These are phyloP conservation scores for Endotricha flammealis DNA, from an alignment of 2,888 invertebrate species.

Conservation along the genomic window DNA sequence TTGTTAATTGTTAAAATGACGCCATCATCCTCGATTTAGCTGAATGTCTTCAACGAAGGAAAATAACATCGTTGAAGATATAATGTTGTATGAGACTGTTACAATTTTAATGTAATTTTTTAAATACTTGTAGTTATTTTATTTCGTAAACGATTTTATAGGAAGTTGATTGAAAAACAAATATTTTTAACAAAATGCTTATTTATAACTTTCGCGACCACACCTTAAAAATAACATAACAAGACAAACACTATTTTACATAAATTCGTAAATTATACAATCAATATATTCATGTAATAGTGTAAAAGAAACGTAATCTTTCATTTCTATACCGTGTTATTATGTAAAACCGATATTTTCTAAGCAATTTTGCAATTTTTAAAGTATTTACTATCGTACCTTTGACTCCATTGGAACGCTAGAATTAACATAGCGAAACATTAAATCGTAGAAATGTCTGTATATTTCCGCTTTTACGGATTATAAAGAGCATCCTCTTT, in stretches of 20 bases:
- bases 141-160: too few species aligned
- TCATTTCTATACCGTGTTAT: slow-evolving; percentile 22
- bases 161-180: too few species aligned
- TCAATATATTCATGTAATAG: neutral
- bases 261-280: slow-evolving; percentile 10
- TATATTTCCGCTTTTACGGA: slow-evolving; percentile 17
- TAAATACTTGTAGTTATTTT: too few species aligned
- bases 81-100: too few species aligned
- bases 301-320: neutral
- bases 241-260: too few species aligned
- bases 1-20: slow-evolving; percentile 19
- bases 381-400: slow-evolving; percentile 56
- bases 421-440: slow-evolving; percentile 55
- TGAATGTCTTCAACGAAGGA: too few species aligned
- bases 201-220: too few species aligned
- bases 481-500: slow-evolving; percentile 36
- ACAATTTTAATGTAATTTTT: too few species aligned
- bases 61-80: too few species aligned
- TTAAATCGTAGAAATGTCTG: neutral
- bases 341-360: slow-evolving; percentile 58
- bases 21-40: slow-evolving; percentile 17
- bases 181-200: too few species aligned
- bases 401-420: slow-evolving; percentile 70
- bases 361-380: slow-evolving; percentile 62
- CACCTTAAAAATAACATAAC: too few species aligned